phyloP scores from a whole-genome alignment of 1,140 invertebrate species.

The Gonatopus flavifemur region DNA sequence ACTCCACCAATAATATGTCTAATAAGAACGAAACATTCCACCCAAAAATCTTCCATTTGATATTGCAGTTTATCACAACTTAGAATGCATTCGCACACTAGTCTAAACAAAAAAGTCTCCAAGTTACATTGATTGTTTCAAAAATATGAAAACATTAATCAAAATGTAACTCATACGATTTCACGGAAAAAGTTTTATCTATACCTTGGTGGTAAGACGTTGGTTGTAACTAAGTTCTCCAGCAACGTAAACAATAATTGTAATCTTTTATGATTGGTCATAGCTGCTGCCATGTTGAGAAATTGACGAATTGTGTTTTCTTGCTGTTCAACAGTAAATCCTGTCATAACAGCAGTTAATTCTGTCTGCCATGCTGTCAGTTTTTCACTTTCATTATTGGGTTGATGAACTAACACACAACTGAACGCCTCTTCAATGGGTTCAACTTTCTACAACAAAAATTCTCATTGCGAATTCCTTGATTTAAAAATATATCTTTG shows the following conservation, averaged over 20 bases:
- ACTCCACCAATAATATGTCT: conserved; percentile 85
- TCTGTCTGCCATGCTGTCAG: conserved; percentile 67
- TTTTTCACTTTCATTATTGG: conserved; percentile 68
- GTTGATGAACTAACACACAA: conserved; percentile 76
- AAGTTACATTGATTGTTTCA: neutral
- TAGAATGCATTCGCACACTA: conserved; percentile 83
- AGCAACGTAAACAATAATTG: conserved; percentile 73
- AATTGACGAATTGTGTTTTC: conserved; percentile 73
- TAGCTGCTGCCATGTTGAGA: conserved; percentile 67
- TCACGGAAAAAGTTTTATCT: neutral
- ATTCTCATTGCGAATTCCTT: neutral
- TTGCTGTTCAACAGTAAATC: conserved; percentile 67
- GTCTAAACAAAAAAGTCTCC: conserved; percentile 59
- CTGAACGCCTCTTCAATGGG: conserved; percentile 85
- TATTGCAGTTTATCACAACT: conserved; percentile 77
- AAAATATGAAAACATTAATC: neutral
- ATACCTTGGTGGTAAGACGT: conserved; percentile 67
- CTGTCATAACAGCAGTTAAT: conserved; percentile 57
- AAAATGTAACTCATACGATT: neutral
- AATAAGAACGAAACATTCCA: conserved; percentile 83
- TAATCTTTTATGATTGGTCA: conserved; percentile 71
- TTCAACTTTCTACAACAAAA: conserved; percentile 71
- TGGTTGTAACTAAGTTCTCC: conserved; percentile 71
- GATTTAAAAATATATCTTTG: neutral
- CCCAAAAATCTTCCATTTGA: conserved; percentile 82